phyloP scores from a whole-genome alignment of 1,140 invertebrate genomes.

The Diabrotica undecimpunctata region DNA sequence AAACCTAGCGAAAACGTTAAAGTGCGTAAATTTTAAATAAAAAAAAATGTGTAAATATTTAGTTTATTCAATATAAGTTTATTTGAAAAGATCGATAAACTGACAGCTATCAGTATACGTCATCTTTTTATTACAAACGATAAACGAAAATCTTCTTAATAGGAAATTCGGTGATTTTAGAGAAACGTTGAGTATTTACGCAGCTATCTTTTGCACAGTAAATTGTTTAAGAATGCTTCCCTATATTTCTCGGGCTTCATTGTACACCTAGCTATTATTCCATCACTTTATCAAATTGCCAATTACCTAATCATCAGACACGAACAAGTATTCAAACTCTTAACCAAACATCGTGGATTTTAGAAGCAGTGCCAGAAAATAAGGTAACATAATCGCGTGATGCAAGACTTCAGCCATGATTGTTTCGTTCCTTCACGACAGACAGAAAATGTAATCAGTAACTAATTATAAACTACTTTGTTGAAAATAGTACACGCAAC shows the following conservation, averaged over 20 bases:
- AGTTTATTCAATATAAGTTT: too few species aligned
- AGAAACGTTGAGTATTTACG: too few species aligned
- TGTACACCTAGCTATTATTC: not conserved
- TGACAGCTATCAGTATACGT: too few species aligned
- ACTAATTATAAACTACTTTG: slow-evolving; percentile 16
- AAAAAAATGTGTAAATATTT: too few species aligned
- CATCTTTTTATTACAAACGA: too few species aligned
- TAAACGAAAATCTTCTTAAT: too few species aligned
- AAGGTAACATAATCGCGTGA: slow-evolving; percentile 9
- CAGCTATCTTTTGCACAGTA: too few species aligned
- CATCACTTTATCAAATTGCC: not conserved
- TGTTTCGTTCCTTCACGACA: slow-evolving; percentile 16
- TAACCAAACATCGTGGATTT: not conserved
- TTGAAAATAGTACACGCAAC: slow-evolving; percentile 17
- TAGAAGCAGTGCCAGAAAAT: not conserved
- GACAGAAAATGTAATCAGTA: slow-evolving; percentile 15
- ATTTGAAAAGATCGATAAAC: too few species aligned
- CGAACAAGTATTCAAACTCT: not conserved
- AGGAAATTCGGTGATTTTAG: too few species aligned
- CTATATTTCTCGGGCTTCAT: not conserved
- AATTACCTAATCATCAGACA: slow-evolving; percentile 2
- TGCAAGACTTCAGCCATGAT: slow-evolving; percentile 7
- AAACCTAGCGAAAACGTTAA: too few species aligned
- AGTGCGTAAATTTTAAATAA: too few species aligned
- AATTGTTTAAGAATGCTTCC: too few species aligned